Base-by-base conservation (phyloP, 2,888 invertebrate genomes). In the Idaea dimidiata region DNA sequence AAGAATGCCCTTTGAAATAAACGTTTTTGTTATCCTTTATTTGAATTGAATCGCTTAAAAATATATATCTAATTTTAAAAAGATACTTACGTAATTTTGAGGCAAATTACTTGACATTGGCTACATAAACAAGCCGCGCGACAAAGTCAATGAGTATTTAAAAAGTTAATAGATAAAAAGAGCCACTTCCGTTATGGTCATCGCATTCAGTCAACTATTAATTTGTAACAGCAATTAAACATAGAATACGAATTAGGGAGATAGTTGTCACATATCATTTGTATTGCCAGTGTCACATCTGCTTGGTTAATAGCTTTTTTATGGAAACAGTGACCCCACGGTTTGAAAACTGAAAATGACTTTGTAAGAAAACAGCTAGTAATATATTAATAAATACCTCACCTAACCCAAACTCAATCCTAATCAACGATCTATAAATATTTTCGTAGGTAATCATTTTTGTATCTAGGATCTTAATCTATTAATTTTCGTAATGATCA, bases 161-260 rank as follows among this genome's bases (percentile, higher is more conserved):
- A 8, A 43, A 43, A 43, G 43, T 4, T 68, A 72, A 69, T 72
- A 70, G 68, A 62, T 62, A 70, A 70, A 59, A 67, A 60, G 24
- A 24, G 24, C 61, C 58, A 73, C 66, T 74, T 75, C 74, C 78
- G 77, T 72, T 72, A 74, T 67, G 65, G 59, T 62, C 63, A 6
- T n/a, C 43, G 68, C 71, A 69, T 71, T 78, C 70, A 72, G 73
- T 68, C 73, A 69, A 61, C 66, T 68, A 71, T 79, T 81, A 83
- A 84, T 84, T 82, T 78, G 80, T 78, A 62, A 68, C 69, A 69
- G 70, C 80, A 80, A 86, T 86, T 85, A 82, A 80, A 78, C 72
- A 73, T 66, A 69, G 70, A 69, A 74, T 58, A 70, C 66, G 67
- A 73, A 72, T 75, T 77, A 72, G 77, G 78, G 76, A 61, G 70